Evolutionary conservation across 2,888 invertebrate species (phyloP).

Genomic region (Mesochorus sp.): DNA sequence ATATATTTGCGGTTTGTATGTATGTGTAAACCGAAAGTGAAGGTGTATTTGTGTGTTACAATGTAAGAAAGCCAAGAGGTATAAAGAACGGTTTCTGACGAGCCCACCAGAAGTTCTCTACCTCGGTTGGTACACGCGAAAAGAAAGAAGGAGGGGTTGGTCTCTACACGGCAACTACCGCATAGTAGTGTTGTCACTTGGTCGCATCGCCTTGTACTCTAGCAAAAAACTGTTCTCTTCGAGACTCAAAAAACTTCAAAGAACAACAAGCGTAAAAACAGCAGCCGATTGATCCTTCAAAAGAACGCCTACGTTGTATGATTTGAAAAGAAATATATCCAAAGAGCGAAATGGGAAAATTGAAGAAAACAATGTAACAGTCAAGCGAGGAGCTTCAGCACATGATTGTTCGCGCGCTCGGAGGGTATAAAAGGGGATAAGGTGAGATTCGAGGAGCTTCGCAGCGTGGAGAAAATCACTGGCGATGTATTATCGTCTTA

Average conservation of each 20-base stretch:
- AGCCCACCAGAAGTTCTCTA: constrained; percentile 36
- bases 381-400: background rate
- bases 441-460: background rate
- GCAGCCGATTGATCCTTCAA: constrained; percentile 67
- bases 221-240: constrained; percentile 48
- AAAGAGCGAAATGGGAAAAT: constrained; percentile 65
- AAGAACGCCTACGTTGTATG: constrained; percentile 48
- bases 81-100: constrained; percentile 66
- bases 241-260: constrained; percentile 32
- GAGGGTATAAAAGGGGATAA: background rate
- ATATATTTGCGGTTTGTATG: constrained; percentile 73
- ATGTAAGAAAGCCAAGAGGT: constrained; percentile 69
- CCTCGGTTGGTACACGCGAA: constrained; percentile 32
- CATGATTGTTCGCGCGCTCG: too few relatives aligned
- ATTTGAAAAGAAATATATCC: constrained; percentile 19
- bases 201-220: constrained; percentile 60
- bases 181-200: constrained; percentile 61
- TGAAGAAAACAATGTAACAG: background rate
- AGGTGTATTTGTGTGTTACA: constrained; percentile 72
- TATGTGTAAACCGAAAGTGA: constrained; percentile 36
- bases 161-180: constrained; percentile 33
- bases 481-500: constrained; percentile 60
- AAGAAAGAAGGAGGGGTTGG: too few relatives aligned
- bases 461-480: constrained; percentile 1
- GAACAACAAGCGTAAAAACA: constrained; percentile 12